Evolutionary conservation across 2,113 vertebrate genomes (phyloP), one percentile per base, ranked within the genome.

Genomic region (Athene noctua): DNA sequence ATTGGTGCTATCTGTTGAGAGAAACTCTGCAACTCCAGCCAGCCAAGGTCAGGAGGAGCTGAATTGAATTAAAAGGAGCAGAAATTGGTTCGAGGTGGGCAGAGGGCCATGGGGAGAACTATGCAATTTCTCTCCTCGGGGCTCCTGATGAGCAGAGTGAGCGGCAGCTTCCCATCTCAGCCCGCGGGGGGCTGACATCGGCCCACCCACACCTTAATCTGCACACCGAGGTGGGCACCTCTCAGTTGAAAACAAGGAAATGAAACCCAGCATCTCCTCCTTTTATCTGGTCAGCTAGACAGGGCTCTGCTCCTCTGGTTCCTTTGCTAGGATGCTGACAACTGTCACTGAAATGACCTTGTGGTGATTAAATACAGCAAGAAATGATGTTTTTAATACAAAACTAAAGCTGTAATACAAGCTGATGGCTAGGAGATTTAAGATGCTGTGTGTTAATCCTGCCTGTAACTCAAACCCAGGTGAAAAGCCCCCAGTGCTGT

Each of bases 1-100:
- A 98, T 98, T 98, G 98, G 98, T 98, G 98, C 97, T 98, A 97
- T 97, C 96, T 92, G 92, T 97, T 97, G 96, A 97, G 97, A 98
- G 98, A 96, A 98, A 97, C 97, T 97, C 97, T 93, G 96, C 66
- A 93, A 95, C 96, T 97, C 94, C 95, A 97, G 94, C 96, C 95
- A 97, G 95, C 92, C 80, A 88, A 95, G 98, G 98, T 98, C 97
- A 98, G 94, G 80, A 91, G 95, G 96, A 97, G 94, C 88, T 87
- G 97, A 97, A 96, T 97, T 98, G 97, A 98, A 98, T 97, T 98
- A 98, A 98, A 97, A 96, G 94, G 92, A 98, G 95, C 70, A 81
- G 96, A 97, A 97, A 97, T 97, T 97, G 98, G 95, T 97, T 98
- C 7, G 44, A 96, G 95, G 92, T 90, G 92, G 97, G 88, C 92